These are phyloP conservation scores for Polyploca ridens DNA, from an alignment of 2,888 invertebrate species.

Conservation along the genomic window DNA sequence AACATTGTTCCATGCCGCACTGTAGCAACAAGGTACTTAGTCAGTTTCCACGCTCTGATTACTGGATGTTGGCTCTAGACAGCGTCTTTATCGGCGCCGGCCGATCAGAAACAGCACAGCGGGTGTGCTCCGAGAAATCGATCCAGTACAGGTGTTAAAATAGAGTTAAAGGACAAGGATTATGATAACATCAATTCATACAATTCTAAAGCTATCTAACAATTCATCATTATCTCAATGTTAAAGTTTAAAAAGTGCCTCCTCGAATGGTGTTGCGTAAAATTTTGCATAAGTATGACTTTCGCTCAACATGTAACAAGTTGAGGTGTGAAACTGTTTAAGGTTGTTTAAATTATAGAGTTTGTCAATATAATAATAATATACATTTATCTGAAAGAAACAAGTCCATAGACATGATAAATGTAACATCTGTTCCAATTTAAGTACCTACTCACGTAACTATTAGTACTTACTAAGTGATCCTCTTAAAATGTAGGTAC, in stretches of 20 bases:
- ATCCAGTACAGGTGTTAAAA: slow-evolving; percentile 19
- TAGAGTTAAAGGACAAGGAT: slow-evolving; percentile 3
- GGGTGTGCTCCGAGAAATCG: slow-evolving; percentile 61
- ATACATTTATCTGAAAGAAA: background rate
- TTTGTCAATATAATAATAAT: no score
- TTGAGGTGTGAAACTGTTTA: no score
- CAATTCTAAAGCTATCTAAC: background rate
- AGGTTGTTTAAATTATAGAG: no score
- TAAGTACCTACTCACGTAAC: no score
- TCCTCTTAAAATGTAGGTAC: no score
- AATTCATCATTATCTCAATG: background rate
- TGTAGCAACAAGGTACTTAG: slow-evolving; percentile 69
- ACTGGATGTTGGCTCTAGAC: slow-evolving; percentile 84
- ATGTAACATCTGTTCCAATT: background rate
- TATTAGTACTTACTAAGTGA: no score
- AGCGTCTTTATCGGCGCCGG: slow-evolving; percentile 76
- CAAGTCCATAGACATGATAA: background rate
- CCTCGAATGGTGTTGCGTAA: background rate
- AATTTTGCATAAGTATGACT: no score
- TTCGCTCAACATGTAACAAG: no score
- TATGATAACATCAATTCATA: background rate
- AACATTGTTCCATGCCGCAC: slow-evolving; percentile 51
- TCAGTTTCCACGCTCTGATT: slow-evolving; percentile 84
- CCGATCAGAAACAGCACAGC: slow-evolving; percentile 70
- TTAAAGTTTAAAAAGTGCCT: no score